A percentile compares a stretch with the other conserved stretches of the same genome.
Evolutionary conservation across 2,113 vertebrate species (phyloP).

Genomic region (Panthera tigris): DNA sequence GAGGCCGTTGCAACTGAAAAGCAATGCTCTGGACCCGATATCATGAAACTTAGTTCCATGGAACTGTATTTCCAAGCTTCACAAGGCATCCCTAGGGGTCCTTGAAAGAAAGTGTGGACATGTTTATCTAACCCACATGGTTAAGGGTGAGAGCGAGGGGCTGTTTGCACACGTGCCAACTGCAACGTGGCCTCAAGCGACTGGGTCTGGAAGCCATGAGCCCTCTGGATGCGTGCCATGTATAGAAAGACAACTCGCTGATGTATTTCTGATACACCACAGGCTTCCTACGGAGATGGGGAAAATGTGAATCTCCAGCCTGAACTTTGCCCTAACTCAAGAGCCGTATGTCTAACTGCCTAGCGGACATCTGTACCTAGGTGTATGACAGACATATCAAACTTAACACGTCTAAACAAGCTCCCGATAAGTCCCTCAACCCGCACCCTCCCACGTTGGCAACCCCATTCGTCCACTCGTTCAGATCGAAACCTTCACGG

Average conservation of each 20-base stretch:
- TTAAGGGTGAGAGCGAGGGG: slow-evolving; percentile 57
- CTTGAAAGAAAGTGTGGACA: slow-evolving; percentile 54
- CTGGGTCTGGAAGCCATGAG: slow-evolving; percentile 26
- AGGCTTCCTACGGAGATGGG: background rate
- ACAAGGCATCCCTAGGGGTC: slow-evolving; percentile 49
- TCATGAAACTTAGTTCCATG: slow-evolving; percentile 47
- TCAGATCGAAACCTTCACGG: background rate
- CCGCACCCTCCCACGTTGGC: background rate
- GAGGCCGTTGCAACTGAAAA: slow-evolving; percentile 48
- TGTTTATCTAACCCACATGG: slow-evolving; percentile 63
- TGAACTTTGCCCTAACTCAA: slow-evolving; percentile 33
- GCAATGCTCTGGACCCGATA: slow-evolving; percentile 33
- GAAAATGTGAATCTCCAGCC: slow-evolving; percentile 32
- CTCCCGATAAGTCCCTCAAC: background rate
- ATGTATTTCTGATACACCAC: slow-evolving; percentile 21
- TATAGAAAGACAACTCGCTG: slow-evolving; percentile 52
- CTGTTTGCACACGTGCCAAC: slow-evolving; percentile 49
- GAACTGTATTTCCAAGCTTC: slow-evolving; percentile 39
- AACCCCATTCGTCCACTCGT: background rate
- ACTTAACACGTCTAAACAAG: background rate
- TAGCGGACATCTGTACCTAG: background rate
- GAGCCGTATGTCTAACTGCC: background rate
- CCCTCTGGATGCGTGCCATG: background rate
- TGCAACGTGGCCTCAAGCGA: slow-evolving; percentile 39
- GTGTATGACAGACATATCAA: background rate